A percentile compares a stretch with the other conserved stretches of the same genome.
These are phyloP conservation scores for Pelusios castaneus DNA, from an alignment of 2,113 vertebrate genomes.

Conservation along the genomic window DNA sequence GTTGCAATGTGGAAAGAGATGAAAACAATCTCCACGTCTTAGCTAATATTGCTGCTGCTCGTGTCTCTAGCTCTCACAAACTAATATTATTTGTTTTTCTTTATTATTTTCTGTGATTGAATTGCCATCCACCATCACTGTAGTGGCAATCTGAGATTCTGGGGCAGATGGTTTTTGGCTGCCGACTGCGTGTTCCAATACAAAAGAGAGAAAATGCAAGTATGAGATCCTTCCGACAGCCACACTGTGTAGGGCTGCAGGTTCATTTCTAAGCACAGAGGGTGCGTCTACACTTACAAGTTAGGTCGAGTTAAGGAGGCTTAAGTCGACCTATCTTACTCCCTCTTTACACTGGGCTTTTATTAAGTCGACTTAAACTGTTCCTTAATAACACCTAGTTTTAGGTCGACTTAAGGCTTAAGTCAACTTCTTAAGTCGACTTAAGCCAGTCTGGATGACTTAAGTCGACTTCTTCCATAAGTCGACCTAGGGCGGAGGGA, in stretches of 20 bases:
- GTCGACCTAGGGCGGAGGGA: too few relatives aligned
- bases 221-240: background rate
- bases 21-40: constrained; percentile 22
- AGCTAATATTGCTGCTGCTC: background rate
- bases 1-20: background rate
- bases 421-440: too few relatives aligned
- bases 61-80: background rate
- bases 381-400: too few relatives aligned
- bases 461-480: too few relatives aligned
- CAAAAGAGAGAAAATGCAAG: background rate
- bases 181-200: background rate
- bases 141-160: background rate
- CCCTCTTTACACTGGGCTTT: too few relatives aligned
- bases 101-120: constrained; percentile 5
- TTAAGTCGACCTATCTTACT: too few relatives aligned
- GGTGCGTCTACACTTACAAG: too few relatives aligned
- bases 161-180: background rate
- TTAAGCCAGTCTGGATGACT: too few relatives aligned
- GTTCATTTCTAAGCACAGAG: background rate
- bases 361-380: too few relatives aligned
- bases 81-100: background rate
- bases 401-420: too few relatives aligned
- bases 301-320: too few relatives aligned
- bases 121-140: background rate
- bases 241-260: background rate